phyloP scores from a whole-genome alignment of 2,888 invertebrate species.

The Biston stratarius region DNA sequence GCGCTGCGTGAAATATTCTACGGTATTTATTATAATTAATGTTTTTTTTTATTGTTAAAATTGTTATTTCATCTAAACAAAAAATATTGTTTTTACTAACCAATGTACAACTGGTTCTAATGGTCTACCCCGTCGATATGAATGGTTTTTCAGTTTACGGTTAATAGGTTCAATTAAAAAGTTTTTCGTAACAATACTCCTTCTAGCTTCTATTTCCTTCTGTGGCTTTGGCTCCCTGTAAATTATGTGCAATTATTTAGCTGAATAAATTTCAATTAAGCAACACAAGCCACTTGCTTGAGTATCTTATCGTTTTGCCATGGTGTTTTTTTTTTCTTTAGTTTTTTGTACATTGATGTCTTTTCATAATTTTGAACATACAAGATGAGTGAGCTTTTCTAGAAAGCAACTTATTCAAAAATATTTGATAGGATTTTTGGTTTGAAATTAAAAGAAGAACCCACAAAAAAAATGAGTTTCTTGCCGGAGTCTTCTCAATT shows the following conservation, averaged over 20 bases:
- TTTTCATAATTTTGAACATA: too few species aligned
- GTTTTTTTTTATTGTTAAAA: too few species aligned
- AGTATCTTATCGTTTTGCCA: background rate
- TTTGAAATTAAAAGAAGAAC: too few species aligned
- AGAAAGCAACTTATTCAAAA: too few species aligned
- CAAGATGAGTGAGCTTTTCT: too few species aligned
- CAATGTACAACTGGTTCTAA: background rate
- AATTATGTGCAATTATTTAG: background rate
- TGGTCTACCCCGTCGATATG: background rate
- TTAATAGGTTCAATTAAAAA: background rate
- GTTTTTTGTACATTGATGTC: too few species aligned
- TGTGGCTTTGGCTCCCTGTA: constrained; percentile 1
- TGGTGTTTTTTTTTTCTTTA: too few species aligned
- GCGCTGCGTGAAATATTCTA: too few species aligned
- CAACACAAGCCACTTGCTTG: background rate
- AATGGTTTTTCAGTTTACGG: background rate
- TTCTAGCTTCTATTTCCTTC: background rate
- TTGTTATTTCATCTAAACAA: background rate
- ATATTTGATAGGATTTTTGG: too few species aligned
- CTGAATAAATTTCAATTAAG: background rate
- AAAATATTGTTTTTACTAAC: background rate
- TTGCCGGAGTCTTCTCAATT: too few species aligned
- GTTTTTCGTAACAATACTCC: background rate
- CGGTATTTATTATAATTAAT: too few species aligned
- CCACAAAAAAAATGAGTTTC: too few species aligned